Percentiles rank a stretch among this genome's conserved stretches.
phyloP scores from a whole-genome alignment of 2,888 invertebrate genomes.

The Tipula lateralis region DNA sequence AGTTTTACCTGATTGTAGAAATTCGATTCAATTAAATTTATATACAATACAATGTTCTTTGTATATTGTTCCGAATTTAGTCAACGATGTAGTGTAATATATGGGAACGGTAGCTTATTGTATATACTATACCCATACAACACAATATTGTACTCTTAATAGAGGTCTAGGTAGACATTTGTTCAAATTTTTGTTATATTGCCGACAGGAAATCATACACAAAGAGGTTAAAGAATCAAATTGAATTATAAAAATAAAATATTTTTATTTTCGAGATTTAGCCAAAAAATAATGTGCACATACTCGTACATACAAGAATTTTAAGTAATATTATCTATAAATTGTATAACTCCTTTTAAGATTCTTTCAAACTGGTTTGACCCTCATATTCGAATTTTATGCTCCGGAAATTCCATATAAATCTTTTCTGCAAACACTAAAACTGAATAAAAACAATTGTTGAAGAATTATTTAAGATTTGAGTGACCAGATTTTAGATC shows the following conservation, averaged over 20 bases:
- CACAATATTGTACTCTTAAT: neutral
- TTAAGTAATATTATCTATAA: neutral
- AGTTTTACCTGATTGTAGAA: neutral
- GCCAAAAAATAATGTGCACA: neutral
- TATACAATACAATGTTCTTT: neutral
- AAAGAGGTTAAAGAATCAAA: conserved; percentile 3
- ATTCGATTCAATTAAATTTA: neutral
- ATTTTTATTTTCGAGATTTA: neutral
- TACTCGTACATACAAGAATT: neutral
- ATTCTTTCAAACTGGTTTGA: neutral
- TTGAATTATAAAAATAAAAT: neutral
- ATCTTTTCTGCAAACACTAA: neutral
- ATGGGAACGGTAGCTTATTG: neutral
- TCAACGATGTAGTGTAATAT: neutral
- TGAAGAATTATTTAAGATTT: neutral
- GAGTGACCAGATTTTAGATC: neutral
- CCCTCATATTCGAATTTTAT: neutral
- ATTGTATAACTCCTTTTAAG: neutral
- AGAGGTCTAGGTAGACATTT: neutral
- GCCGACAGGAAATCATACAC: neutral
- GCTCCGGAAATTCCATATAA: neutral
- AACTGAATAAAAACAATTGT: neutral
- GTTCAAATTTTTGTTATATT: neutral
- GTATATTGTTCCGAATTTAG: neutral
- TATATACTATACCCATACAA: neutral